These are phyloP conservation scores for Lerista edwardsae DNA, from an alignment of 2,797 vertebrate genomes.

Conservation along the genomic window DNA sequence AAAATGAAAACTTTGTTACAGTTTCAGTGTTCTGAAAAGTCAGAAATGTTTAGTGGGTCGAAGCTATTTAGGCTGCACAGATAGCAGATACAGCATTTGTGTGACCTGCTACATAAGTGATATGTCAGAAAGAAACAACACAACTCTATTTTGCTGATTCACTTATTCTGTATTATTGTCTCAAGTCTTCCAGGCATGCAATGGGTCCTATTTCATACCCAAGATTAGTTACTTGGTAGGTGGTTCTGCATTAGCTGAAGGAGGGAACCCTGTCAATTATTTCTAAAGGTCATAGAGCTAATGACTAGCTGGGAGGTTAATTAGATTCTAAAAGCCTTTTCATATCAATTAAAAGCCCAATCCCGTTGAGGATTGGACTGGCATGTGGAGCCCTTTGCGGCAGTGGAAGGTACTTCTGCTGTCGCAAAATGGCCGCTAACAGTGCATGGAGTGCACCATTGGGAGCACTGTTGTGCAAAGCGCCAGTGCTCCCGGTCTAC, in stretches of 20 bases:
- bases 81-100: conserved; percentile 41
- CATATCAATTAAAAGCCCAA: conserved; percentile 73
- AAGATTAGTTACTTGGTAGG: conserved; percentile 72
- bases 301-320: conserved; percentile 96
- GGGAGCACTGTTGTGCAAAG: no score
- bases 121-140: conserved; percentile 63
- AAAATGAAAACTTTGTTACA: not conserved
- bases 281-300: conserved; percentile 98
- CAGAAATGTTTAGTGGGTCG: conserved; percentile 26
- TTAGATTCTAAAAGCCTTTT: conserved; percentile 92
- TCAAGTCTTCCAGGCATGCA: conserved; percentile 76
- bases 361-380: no score
- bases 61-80: conserved; percentile 40
- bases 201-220: conserved; percentile 56
- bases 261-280: conserved; percentile 90
- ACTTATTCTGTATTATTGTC: conserved; percentile 75
- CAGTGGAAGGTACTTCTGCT: no score
- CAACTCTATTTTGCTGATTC: conserved; percentile 80
- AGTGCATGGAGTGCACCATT: no score
- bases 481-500: no score
- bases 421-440: no score
- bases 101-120: conserved; percentile 67
- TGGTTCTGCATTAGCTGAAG: conserved; percentile 81
- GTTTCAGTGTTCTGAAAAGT: not conserved
- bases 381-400: no score